Conservation (phyloP, 2,888 invertebrate species). For the Acanthoscelides obtectus region DNA sequence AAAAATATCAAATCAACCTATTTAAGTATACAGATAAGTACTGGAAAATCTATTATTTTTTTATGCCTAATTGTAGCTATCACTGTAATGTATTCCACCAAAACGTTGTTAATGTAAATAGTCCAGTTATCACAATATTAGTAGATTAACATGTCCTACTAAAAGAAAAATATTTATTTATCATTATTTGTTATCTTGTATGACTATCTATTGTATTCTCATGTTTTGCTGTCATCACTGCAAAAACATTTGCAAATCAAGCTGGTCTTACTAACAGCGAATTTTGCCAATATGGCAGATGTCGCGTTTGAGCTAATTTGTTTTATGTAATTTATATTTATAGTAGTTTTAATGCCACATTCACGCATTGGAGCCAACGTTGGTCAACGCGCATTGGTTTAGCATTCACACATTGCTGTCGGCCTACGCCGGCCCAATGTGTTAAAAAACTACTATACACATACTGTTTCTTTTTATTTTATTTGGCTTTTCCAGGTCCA, state of each 20-base stretch:
- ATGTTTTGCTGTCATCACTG: not conserved
- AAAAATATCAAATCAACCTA: slow-evolving; percentile 7
- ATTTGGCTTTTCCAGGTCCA: too few species aligned
- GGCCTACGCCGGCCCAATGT: too few species aligned
- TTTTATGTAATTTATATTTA: too few species aligned
- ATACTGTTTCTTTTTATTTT: too few species aligned
- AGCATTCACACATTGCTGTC: too few species aligned
- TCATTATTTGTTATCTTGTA: slow-evolving; percentile 1
- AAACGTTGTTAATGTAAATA: slow-evolving; percentile 18
- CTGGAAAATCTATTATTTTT: not conserved
- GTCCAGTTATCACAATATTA: slow-evolving; percentile 9
- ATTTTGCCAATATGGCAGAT: too few species aligned
- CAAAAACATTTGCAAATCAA: not conserved
- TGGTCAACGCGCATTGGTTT: too few species aligned
- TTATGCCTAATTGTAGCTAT: slow-evolving; percentile 10
- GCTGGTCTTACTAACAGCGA: too few species aligned
- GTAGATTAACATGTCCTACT: not conserved
- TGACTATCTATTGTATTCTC: not conserved
- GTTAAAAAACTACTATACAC: too few species aligned
- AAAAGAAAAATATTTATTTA: not conserved
- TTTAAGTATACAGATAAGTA: slow-evolving; percentile 5
- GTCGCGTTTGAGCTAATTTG: too few species aligned
- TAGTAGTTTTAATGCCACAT: too few species aligned
- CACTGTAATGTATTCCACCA: slow-evolving; percentile 13
- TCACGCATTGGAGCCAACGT: too few species aligned